Conservation (phyloP, 2,113 vertebrate species). For the Pteruthius melanotis region DNA sequence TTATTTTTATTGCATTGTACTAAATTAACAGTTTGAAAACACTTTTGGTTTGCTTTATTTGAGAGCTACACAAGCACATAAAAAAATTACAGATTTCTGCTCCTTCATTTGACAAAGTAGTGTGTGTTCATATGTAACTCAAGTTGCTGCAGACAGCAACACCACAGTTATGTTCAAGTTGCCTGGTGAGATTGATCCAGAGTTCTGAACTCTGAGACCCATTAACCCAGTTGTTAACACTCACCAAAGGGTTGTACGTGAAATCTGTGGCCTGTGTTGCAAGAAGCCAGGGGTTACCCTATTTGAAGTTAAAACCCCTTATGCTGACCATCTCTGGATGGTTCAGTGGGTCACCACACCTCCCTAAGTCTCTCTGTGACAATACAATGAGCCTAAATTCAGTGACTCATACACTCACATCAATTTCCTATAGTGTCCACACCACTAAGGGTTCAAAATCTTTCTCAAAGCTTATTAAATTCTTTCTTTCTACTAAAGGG, state of each 20-base stretch:
- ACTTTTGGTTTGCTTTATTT: background rate
- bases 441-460: background rate
- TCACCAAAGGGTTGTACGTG: background rate
- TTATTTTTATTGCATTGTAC: background rate
- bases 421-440: background rate
- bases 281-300: background rate
- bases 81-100: background rate
- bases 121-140: accelerated
- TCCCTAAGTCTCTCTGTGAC: background rate
- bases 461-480: background rate
- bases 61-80: background rate
- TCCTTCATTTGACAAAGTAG: background rate
- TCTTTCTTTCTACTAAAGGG: background rate
- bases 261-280: background rate
- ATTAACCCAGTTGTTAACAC: background rate
- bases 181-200: background rate
- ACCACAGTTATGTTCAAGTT: background rate
- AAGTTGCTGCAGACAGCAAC: background rate
- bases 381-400: background rate
- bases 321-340: background rate
- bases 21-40: background rate
- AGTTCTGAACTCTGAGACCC: background rate
- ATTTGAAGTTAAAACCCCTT: background rate
- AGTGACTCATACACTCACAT: background rate
- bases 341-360: background rate